Evolutionary conservation across 2,888 invertebrate genomes (phyloP).

Genomic region (Schizotus pectinicornis): DNA sequence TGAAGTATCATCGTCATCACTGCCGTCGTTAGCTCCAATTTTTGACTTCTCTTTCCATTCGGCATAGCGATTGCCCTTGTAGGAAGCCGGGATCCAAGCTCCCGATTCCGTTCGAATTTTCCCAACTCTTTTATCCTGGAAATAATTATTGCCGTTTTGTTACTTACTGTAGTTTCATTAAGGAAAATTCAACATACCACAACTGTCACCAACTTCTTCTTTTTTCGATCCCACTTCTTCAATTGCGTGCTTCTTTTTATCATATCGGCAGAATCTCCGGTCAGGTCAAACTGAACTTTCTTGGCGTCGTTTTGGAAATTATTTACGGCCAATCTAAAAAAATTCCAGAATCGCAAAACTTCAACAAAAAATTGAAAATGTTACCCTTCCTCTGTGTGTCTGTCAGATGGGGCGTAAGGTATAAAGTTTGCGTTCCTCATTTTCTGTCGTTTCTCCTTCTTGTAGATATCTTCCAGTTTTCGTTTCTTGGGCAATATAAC

Average conservation of each 20-base stretch:
- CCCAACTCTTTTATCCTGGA: slow-evolving; percentile 67
- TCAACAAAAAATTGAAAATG: slow-evolving; percentile 22
- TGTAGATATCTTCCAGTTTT: slow-evolving; percentile 64
- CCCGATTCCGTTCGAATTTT: slow-evolving; percentile 97
- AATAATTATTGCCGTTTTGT: slow-evolving; percentile 24
- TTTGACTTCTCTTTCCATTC: slow-evolving; percentile 85
- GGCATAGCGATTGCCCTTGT: slow-evolving; percentile 88
- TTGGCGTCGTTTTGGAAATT: slow-evolving; percentile 81
- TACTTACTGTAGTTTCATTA: too few relatives aligned
- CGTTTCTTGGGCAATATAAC: slow-evolving; percentile 64
- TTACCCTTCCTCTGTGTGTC: slow-evolving; percentile 83
- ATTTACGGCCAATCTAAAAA: slow-evolving; percentile 73
- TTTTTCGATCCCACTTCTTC: slow-evolving; percentile 92
- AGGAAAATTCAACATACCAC: slow-evolving; percentile 58
- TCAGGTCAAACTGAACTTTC: slow-evolving; percentile 81
- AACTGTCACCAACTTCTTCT: slow-evolving; percentile 90
- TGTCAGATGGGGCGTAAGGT: slow-evolving; percentile 83
- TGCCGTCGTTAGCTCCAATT: slow-evolving; percentile 58
- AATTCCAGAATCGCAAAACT: background rate
- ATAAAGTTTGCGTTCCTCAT: slow-evolving; percentile 85
- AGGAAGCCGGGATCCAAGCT: slow-evolving; percentile 90
- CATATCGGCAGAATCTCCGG: slow-evolving; percentile 77
- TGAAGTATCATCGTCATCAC: slow-evolving; percentile 58
- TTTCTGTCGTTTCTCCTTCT: slow-evolving; percentile 61
- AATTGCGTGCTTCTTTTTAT: slow-evolving; percentile 66